Percentiles rank a stretch among this genome's conserved stretches.
Evolutionary conservation across 2,888 invertebrate species (phyloP).

Genomic region (Caenorhabditis wallacei): DNA sequence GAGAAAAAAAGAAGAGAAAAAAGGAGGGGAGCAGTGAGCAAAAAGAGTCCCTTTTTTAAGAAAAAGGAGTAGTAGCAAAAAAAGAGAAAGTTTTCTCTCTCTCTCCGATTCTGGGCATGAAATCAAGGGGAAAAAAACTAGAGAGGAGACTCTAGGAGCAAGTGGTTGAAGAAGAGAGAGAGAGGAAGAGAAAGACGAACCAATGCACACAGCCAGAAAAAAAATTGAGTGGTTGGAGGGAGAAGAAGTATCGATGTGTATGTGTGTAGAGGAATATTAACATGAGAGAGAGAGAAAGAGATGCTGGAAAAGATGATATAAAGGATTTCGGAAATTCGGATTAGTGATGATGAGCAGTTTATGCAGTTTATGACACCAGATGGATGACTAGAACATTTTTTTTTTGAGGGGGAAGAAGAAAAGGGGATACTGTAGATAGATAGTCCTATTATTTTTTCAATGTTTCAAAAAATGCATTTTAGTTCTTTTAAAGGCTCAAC

Average conservation of each 20-base stretch:
- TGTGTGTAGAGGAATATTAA: too few relatives aligned
- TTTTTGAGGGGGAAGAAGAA: too few relatives aligned
- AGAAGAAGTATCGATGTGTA: too few relatives aligned
- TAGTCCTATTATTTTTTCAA: too few relatives aligned
- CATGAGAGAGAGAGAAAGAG: constrained; percentile 17
- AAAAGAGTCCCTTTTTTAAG: constrained; percentile 16
- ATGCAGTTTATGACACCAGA: too few relatives aligned
- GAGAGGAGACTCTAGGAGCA: constrained; percentile 1
- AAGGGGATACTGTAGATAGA: too few relatives aligned
- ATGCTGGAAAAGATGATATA: background rate
- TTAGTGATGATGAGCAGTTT: background rate
- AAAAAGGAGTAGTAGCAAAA: background rate
- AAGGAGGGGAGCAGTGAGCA: background rate
- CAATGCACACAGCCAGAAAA: too few relatives aligned
- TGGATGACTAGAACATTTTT: too few relatives aligned
- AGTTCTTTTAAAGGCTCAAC: too few relatives aligned
- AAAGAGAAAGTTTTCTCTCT: constrained; percentile 36
- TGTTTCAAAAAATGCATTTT: too few relatives aligned
- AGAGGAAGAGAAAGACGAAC: constrained; percentile 4
- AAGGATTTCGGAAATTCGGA: background rate
- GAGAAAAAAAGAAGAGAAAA: background rate
- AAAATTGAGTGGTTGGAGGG: too few relatives aligned
- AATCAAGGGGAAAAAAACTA: constrained; percentile 49
- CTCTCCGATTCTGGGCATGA: constrained; percentile 27
- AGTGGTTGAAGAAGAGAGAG: constrained; percentile 34